Conservation (phyloP, 2,888 invertebrate genomes). For the Monoplex corrugatus region DNA sequence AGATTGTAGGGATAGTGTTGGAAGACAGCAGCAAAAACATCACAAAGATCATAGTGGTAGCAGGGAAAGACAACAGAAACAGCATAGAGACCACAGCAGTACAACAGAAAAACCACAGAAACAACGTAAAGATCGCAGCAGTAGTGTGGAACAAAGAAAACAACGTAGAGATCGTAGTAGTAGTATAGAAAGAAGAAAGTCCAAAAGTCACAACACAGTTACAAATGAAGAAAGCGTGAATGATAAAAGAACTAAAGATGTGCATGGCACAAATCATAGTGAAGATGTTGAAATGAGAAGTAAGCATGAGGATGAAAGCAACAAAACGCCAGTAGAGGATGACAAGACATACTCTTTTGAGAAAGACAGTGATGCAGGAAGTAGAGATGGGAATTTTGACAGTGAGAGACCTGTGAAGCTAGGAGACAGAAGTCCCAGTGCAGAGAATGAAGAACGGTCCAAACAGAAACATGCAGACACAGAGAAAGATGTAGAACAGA, state of each 20-base stretch:
- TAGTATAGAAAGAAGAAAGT: neutral
- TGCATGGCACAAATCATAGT: neutral
- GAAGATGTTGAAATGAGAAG: neutral
- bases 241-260: neutral
- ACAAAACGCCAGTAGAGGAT: no score
- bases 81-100: neutral
- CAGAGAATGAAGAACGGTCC: neutral
- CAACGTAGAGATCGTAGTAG: neutral
- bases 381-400: no score
- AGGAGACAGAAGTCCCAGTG: no score
- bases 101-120: neutral
- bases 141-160: neutral
- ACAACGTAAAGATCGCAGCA: neutral
- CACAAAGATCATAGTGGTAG: slow-evolving; percentile 50
- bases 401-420: no score
- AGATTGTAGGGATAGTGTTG: neutral
- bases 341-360: no score
- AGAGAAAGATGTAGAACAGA: neutral
- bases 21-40: neutral
- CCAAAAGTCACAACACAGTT: neutral
- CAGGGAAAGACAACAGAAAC: slow-evolving; percentile 38
- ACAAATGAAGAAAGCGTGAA: no score
- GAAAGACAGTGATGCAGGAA: no score
- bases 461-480: neutral
- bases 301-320: no score